Base-by-base conservation (phyloP, 2,888 invertebrate genomes). In the Polyploca ridens region DNA sequence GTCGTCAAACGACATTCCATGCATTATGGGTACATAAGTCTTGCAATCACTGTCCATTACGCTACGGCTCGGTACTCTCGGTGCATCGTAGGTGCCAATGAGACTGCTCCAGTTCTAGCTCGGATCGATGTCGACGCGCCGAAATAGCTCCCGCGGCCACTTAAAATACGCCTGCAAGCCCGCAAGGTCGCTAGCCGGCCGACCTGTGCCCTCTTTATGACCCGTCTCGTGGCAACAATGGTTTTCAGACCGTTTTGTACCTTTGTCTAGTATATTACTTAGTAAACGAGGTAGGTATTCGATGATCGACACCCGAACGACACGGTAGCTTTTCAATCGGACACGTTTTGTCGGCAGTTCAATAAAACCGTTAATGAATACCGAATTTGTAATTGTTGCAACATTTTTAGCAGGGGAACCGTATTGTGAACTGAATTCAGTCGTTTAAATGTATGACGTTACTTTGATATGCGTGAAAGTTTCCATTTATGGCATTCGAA, bases 1-100 rank as follows among this genome's bases (percentile, higher is more conserved):
- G 64, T 64, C 58, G 62, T 64, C 61, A n/a, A 66, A 66, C 63
- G 68, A 69, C 71, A 70, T 64, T 74, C 70, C 72, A 74, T 71
- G 75, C 74, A 72, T 68, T 69, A 66, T 44, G 66, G 66, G 70
- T 8, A 72, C 73, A 77, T 78, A 78, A 80, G 85, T 86, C 81
- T 85, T 83, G 89, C 87, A 89, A 87, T 87, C 81, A 79, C 81
- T 81, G 84, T 81, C 78, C 73, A 78, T 74, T 72, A 41, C 49
- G 46, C 7, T 16, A 46, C 49, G 49, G 4, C n/a, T 72, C 70
- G 73, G 70, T 19, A 54, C 19, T 54, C 19, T 73, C 72, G 81
- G 80, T 88, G 88, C 88, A 88, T 80, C 78, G 80, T 84, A 87
- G 87, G 87, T 91, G 91, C 90, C 90, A 91, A 91, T 83, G 87